A percentile compares a stretch with the other conserved stretches of the same genome.
phyloP scores from a whole-genome alignment of 2,797 vertebrate species.

The Brachyalestes nurse region DNA sequence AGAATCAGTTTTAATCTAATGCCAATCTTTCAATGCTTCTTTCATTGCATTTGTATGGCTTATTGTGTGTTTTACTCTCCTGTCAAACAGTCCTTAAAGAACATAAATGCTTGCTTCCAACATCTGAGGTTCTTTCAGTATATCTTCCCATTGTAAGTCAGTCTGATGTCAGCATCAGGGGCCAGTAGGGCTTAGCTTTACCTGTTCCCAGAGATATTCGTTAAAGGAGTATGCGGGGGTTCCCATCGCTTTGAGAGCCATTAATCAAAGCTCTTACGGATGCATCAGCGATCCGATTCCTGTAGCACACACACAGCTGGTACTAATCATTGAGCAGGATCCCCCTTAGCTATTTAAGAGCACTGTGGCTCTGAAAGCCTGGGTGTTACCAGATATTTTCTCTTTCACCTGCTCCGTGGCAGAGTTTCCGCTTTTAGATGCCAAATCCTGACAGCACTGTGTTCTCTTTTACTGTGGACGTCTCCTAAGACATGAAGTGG shows the following conservation, averaged over 20 bases:
- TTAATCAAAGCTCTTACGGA: conserved; percentile 72
- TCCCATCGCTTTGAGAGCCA: conserved; percentile 54
- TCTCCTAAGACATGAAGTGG: background rate
- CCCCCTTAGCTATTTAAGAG: conserved; percentile 32
- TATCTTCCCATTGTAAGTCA: conserved; percentile 44
- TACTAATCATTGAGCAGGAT: conserved; percentile 69
- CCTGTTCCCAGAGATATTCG: conserved; percentile 70
- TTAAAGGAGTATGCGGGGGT: conserved; percentile 64
- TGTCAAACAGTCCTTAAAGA: conserved; percentile 23
- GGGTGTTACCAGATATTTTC: conserved; percentile 54
- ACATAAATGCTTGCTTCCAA: background rate
- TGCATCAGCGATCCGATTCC: conserved; percentile 52
- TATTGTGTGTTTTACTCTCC: background rate
- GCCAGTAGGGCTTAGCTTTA: conserved; percentile 51
- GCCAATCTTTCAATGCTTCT: background rate
- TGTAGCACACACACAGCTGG: conserved; percentile 72
- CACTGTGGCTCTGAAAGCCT: conserved; percentile 28
- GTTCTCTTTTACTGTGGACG: conserved; percentile 7
- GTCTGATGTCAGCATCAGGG: conserved; percentile 40
- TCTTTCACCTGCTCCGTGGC: conserved; percentile 47
- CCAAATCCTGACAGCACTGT: conserved; percentile 36
- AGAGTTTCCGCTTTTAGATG: conserved; percentile 28
- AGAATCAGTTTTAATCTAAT: background rate
- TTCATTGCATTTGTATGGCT: background rate
- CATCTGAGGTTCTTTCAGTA: conserved; percentile 9